Percentiles rank a stretch among this genome's conserved stretches.
These are phyloP conservation scores for Tapirus indicus DNA, from an alignment of 2,797 vertebrate genomes.

Conservation along the genomic window DNA sequence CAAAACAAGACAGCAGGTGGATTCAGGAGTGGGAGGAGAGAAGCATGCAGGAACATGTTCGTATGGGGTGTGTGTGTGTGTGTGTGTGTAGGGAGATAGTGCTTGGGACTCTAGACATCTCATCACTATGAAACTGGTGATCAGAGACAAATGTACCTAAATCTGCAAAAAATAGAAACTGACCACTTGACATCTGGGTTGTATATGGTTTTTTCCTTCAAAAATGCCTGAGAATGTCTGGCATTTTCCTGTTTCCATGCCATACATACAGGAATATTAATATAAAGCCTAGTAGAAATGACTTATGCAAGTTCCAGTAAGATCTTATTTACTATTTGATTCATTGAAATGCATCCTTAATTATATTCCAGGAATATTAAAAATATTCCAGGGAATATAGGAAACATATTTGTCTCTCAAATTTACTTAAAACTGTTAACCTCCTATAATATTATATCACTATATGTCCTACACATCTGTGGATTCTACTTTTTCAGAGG, in stretches of 20 bases:
- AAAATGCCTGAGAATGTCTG: not conserved
- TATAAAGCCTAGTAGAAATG: not conserved
- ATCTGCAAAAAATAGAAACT: not conserved
- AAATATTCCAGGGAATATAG: not conserved
- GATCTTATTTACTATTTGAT: not conserved
- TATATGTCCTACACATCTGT: not conserved
- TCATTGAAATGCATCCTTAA: not conserved
- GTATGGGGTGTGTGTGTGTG: not conserved
- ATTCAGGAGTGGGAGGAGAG: not conserved
- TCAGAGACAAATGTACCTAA: not conserved
- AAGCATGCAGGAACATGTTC: not conserved
- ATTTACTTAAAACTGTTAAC: not conserved
- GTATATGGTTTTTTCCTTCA: not conserved
- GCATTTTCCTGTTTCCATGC: not conserved
- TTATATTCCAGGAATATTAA: not conserved
- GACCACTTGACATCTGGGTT: not conserved
- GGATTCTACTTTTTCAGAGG: constrained; percentile 3
- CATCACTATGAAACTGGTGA: not conserved
- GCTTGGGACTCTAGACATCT: not conserved
- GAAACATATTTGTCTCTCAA: not conserved
- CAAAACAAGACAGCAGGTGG: not conserved
- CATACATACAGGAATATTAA: not conserved
- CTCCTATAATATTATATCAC: not conserved
- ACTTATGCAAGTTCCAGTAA: not conserved
- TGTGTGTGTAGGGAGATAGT: not conserved